Percentiles rank a stretch among this genome's conserved stretches.
phyloP scores from a whole-genome alignment of 2,113 vertebrate species.

The Ictalurus punctatus region DNA sequence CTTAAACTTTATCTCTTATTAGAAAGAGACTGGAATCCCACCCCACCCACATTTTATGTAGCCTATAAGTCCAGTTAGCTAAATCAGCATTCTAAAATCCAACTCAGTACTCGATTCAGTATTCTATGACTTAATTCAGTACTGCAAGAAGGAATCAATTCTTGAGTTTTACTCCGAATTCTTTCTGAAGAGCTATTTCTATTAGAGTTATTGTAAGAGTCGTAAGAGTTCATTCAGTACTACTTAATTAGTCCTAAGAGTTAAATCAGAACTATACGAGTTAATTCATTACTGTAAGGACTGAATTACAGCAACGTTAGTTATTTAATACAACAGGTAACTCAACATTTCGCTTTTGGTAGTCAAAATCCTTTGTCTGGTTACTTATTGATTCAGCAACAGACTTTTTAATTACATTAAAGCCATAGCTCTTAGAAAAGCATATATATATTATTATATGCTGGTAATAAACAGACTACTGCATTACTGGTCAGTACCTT shows the following conservation, averaged over 20 bases:
- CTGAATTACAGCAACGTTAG: neutral
- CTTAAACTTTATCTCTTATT: constrained; percentile 8
- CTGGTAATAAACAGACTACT: neutral
- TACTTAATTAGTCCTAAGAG: too few relatives aligned
- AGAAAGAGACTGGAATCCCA: neutral
- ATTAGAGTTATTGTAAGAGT: neutral
- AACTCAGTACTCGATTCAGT: neutral
- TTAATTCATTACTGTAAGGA: neutral
- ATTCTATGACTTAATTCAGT: neutral
- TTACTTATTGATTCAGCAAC: too few relatives aligned
- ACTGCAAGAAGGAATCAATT: neutral
- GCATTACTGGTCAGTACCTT: constrained; percentile 39
- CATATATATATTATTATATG: neutral
- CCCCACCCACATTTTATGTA: too few relatives aligned
- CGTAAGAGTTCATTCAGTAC: neutral
- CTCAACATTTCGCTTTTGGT: neutral
- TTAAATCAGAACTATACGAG: neutral
- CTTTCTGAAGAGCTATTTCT: too few relatives aligned
- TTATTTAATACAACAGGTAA: neutral
- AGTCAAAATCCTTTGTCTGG: neutral
- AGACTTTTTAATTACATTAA: neutral
- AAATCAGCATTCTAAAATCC: neutral
- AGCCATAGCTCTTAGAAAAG: neutral
- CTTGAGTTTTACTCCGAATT: neutral
- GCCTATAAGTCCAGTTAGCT: neutral